Evolutionary conservation across 2,888 invertebrate genomes (phyloP), one percentile per base, ranked within the genome.

Genomic region (Acronicta alni): DNA sequence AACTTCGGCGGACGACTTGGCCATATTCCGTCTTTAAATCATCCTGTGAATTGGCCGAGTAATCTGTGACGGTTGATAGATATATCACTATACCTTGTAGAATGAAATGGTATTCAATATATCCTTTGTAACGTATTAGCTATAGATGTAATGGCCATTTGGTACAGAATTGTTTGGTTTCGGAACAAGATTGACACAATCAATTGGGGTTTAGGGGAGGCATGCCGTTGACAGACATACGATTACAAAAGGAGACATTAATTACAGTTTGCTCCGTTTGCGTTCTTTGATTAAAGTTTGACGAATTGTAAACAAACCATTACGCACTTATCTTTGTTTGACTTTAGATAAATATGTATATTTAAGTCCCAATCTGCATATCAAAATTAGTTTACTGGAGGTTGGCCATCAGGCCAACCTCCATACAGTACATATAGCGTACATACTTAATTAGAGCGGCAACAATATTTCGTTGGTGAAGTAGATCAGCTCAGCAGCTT

Each of bases 1-100:
- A 83, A 83, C 72, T 83, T 82, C 53, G 70, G 52, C 56, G 52
- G 68, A 64, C 63, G 71, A 76, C 67, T 73, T 56, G 47, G 54
- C 45, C 52, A 55, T 76, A 82, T 49, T 62, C 54, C 43, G 26
- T 16, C 38, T 42, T 17, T 57, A 51, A 67, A 72, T 30, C 30
- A 66, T 54, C 41, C 48, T 53, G 15, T 38, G 32, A 41, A 63
- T 56, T 41, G 20, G 48, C 44, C 16, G 45, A 42, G 56, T 41
- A 45, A 45, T 66, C 32, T 66, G 12, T 51, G 30, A 53, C 30
- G 26, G 15, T 44, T 53, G 53, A 46, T 71, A 53, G 30, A 57
- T 63, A 35, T 51, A n/a, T 26, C 39, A n/a, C 20, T 12, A 9
- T 45, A 39, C 17, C 16, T 30, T 17, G 6, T 26, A 30, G 8